Percentiles rank a stretch among this genome's conserved stretches.
Conservation (phyloP, 2,113 vertebrate genomes). For the Alethe castanea region DNA sequence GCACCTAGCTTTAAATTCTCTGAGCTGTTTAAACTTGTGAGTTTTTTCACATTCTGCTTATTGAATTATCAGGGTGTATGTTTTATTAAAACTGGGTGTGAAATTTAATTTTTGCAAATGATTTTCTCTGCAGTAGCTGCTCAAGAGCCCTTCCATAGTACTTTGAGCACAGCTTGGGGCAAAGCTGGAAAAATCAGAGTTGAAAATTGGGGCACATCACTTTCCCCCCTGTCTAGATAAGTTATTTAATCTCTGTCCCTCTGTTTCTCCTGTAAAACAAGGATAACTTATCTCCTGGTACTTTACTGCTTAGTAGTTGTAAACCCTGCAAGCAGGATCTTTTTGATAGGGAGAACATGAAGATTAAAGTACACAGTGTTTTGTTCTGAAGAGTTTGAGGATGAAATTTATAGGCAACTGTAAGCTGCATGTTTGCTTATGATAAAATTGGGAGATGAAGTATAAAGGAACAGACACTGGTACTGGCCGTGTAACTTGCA, state of each 20-base stretch:
- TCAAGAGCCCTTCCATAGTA: background rate
- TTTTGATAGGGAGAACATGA: constrained; percentile 46
- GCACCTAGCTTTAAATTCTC: background rate
- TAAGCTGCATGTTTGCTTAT: constrained; percentile 60
- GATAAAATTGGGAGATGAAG: constrained; percentile 60
- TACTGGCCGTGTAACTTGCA: constrained; percentile 9
- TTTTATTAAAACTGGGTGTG: background rate
- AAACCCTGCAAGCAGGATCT: constrained; percentile 37
- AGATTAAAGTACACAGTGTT: constrained; percentile 50
- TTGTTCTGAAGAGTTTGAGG: constrained; percentile 57
- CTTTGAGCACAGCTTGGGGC: background rate
- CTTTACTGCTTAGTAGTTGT: constrained; percentile 26
- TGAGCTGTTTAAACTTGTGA: background rate
- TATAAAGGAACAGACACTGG: constrained; percentile 48
- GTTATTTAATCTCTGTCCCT: constrained; percentile 50
- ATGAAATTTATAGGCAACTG: constrained; percentile 53
- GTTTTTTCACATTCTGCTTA: background rate
- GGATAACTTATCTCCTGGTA: constrained; percentile 44
- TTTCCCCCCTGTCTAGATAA: background rate
- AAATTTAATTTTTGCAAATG: background rate
- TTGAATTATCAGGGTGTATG: background rate
- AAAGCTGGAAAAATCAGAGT: constrained; percentile 30
- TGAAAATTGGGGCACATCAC: background rate
- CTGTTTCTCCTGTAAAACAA: constrained; percentile 37
- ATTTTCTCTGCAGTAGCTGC: background rate